phyloP scores from a whole-genome alignment of 2,113 vertebrate genomes.

The Laticauda colubrina region DNA sequence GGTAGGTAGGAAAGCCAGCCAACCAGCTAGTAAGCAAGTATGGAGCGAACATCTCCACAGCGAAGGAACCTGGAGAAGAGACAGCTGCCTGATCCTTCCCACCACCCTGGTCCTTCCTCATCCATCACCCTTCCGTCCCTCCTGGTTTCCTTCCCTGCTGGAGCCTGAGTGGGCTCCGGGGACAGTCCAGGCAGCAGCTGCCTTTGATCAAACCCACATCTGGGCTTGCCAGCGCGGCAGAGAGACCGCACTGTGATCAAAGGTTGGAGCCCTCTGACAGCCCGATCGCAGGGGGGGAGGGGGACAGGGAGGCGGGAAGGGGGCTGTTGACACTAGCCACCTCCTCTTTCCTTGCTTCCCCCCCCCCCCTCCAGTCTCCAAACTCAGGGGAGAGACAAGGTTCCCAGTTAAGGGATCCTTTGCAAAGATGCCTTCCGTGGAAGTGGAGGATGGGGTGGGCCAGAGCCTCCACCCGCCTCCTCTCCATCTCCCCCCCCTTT shows the following conservation, averaged over 20 bases:
- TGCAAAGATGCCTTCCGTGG: background rate
- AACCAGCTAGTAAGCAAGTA: no score
- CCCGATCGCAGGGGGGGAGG: conserved; percentile 14
- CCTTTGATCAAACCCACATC: conserved; percentile 77
- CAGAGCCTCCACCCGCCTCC: no score
- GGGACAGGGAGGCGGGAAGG: background rate
- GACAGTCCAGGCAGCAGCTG: conserved; percentile 72
- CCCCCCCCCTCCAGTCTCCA: rapidly evolving
- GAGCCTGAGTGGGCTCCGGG: conserved; percentile 47
- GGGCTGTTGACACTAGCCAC: background rate
- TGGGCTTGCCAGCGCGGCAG: conserved; percentile 69
- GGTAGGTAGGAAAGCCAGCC: no score
- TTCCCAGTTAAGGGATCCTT: rapidly evolving
- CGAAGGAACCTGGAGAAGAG: background rate
- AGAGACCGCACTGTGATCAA: conserved; percentile 75
- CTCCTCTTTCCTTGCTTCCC: background rate
- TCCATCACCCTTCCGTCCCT: conserved; percentile 22
- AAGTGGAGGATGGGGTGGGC: no score
- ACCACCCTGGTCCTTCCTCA: background rate
- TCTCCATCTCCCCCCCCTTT: background rate
- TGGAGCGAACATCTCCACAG: background rate
- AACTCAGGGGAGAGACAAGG: background rate
- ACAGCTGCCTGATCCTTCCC: conserved; percentile 8
- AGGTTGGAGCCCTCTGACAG: conserved; percentile 73
- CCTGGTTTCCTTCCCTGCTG: conserved; percentile 30